Base-by-base conservation (phyloP, 1,140 invertebrate species). In the Antheraea pernyi region DNA sequence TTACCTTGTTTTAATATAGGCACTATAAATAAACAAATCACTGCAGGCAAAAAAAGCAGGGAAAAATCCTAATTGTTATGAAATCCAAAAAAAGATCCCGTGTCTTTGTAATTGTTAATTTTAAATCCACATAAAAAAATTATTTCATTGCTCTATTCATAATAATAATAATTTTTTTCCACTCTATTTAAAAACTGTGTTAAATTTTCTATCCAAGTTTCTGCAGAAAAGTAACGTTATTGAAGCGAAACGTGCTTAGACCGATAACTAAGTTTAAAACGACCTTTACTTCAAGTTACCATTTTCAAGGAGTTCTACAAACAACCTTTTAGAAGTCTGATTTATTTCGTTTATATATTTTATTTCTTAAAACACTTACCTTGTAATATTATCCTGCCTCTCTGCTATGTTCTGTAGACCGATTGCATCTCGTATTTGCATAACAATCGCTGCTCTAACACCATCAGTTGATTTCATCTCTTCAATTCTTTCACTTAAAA, bases 361-460 rank as follows among this genome's bases (percentile, higher is more conserved):
- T 60, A 60, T 22, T 10, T 19, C 59, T 19, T 13, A 19, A 60
- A 36, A 19, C 48, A 88, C 93, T 92, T 83, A 96, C 95, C 94
- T 96, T 65, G 94, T 95, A 59, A 97, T 96, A 89, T 95, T 94
- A 67, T 97, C 94, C 83, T 98, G 97, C 78, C 95, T 91, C 13
- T 94, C 89, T 67, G 95, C 93, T 70, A 99, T 98, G 39, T 94
- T 94, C 42, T 95, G 94, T 19, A 95, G 88, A 0, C 96, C 96
- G 8, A 98, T 93, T 39, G 96, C 95, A 80, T 97, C 95, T 83
- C 98, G 97, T 42, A 98, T 91, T 83, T 98, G 97, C 90, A 98
- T 95, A 7, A 96, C 97, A 16, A 99, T 92, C 0, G 97, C 97
- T 18, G 97, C 96, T 73, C 98, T 90, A 58, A 98, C 96, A 0